Evolutionary conservation across 2,797 vertebrate genomes (phyloP), one percentile per base, ranked within the genome.

Genomic region (Diceros bicornis): DNA sequence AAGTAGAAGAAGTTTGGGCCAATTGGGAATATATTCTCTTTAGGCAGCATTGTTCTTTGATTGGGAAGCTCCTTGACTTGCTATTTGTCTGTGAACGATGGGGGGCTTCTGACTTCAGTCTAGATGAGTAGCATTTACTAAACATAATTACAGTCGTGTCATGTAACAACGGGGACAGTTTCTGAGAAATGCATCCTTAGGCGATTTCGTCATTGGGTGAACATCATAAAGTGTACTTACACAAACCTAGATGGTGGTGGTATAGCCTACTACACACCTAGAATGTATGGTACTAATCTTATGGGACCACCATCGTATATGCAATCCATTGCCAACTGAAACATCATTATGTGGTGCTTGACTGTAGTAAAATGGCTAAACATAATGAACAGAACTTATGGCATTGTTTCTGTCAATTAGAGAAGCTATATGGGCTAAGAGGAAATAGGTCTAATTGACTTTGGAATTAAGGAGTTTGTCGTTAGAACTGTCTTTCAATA

Each of bases 401-500:
- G 5, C 17, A 61, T 75, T 82, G 11, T 71, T 94, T 69, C n/a
- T 91, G 61, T 75, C 41, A 52, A 69, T 41, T 27, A 61, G 34
- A 69, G 71, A 77, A 69, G 69, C 17, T 89, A 50, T 52, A 52
- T 50, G 81, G 61, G 37, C 7, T 89, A n/a, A 74, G n/a, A 68
- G 14, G 13, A 87, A 82, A 68, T 1, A 55, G 9, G 6, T 71
- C 12, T 74, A 86, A 64, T 32, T 71, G 37, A 84, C 37, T 83
- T 75, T 52, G 57, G 37, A 79, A 52, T 66, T 23, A 79, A 52
- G 4, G 14, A 1, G 7, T 61, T n/a, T 18, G 1, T 79, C 14
- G 8, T 94, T 77, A 92, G 57, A 84, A 59, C 34, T 88, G 4
- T 17, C 44, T 92, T 66, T 88, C 77, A 88, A n/a, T 66, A 59